Base-by-base conservation (phyloP, 2,113 vertebrate genomes). In the Syngnathus typhle region DNA sequence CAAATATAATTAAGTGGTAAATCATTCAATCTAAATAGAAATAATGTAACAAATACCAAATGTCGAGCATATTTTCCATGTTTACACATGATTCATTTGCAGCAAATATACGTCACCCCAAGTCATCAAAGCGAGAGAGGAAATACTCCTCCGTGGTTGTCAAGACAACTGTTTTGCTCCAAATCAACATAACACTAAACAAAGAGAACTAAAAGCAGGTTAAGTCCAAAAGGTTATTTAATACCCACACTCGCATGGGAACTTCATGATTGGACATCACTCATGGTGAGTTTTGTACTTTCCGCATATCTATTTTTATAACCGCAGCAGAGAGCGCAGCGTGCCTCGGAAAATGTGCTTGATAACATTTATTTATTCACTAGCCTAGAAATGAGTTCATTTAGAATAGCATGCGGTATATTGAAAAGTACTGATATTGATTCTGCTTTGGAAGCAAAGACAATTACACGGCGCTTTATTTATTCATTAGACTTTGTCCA, bases 81-180 rank as follows among this genome's bases (percentile, higher is more conserved):
- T 2, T 47, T 60, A 60, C 8, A 56, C 58, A 37, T 66, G 15
- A 58, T 52, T 15, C 19, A 68, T 59, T n/a, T 56, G 36, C 55
- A 71, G 15, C n/a, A 67, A 36, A 44, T 65, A 39, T 27, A 38
- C 51, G 71, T 63, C 43, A 52, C n/a, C 67, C 23, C 37, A 7
- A 61, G 43, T 46, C 60, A 49, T 19, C 21, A 61, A 23, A 76
- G 36, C 67, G 23, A 55, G 47, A 73, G 21, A 58, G 21, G 37
- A 81, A 64, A 71, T 54, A n/a, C 68, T 60, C 51, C 75, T 74
- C 73, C 47, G 54, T 67, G 70, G 79, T 84, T 83, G 82, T 82
- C 82, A 73, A 82, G 82, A 81, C 80, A 82, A 86, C 82, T 71
- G 37, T 60, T 11, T 8, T 60, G 37, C 4, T 60, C 11, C 10